These are phyloP conservation scores for Archegozetes longisetosus DNA, from an alignment of 1,140 invertebrate genomes.

Conservation along the genomic window DNA sequence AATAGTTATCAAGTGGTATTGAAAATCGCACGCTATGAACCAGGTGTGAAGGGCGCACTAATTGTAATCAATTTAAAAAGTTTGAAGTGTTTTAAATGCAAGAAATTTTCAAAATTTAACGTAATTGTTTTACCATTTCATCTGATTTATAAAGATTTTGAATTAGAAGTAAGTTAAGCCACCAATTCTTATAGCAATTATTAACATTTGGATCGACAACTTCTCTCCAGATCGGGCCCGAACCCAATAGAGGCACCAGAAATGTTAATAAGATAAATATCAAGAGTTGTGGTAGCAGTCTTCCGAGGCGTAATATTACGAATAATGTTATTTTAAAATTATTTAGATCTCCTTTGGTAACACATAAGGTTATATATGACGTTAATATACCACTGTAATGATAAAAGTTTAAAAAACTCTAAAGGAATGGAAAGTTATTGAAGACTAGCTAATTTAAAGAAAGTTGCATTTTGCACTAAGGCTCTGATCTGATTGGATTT, in stretches of 20 bases:
- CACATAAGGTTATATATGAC: slow-evolving; percentile 8
- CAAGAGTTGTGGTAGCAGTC: slow-evolving; percentile 1
- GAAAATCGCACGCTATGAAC: slow-evolving; percentile 1
- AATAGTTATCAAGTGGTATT: not conserved
- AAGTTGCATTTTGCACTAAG: no score
- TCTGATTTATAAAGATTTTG: not conserved
- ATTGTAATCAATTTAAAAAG: not conserved
- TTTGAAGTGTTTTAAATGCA: not conserved
- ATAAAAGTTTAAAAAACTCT: no score
- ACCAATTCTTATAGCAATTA: slow-evolving; percentile 17
- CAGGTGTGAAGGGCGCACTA: slow-evolving; percentile 6
- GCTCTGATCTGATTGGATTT: no score
- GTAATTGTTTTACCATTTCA: not conserved
- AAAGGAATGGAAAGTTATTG: no score
- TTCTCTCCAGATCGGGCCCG: not conserved
- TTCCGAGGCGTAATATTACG: not conserved
- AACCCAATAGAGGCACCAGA: not conserved
- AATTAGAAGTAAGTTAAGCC: slow-evolving; percentile 7
- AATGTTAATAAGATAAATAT: slow-evolving; percentile 4
- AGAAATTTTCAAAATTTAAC: not conserved
- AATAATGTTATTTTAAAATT: slow-evolving; percentile 8
- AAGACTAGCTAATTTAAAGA: no score
- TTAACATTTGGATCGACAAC: not conserved
- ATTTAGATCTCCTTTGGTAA: slow-evolving; percentile 8
- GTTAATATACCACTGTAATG: slow-evolving; percentile 14